Conservation (phyloP, 92 coral and sea anemone species). For the Pocillopora meandrina region DNA sequence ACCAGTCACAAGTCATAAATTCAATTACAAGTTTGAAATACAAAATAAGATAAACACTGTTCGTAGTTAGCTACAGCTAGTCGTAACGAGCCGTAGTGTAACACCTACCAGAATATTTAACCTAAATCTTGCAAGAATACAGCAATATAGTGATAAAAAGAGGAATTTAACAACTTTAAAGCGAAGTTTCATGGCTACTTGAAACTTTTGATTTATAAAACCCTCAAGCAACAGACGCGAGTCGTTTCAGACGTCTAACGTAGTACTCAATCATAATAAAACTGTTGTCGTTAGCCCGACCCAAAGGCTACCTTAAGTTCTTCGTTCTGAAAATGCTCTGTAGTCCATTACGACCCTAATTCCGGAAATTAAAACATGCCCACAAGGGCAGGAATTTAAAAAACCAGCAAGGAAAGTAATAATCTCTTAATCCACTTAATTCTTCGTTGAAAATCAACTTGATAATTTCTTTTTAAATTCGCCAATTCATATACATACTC, state of each 20-base stretch:
- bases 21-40: too few relatives aligned
- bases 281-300: not conserved
- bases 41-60: too few relatives aligned
- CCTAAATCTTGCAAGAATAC: too few relatives aligned
- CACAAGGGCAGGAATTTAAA: constrained; percentile 19
- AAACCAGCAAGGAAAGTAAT: not conserved
- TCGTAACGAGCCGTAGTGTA: too few relatives aligned
- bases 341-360: not conserved
- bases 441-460: not conserved
- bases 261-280: not conserved
- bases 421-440: not conserved
- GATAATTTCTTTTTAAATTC: not conserved
- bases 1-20: not conserved
- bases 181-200: too few relatives aligned
- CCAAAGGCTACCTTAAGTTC: constrained; percentile 11
- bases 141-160: constrained; percentile 12
- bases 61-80: too few relatives aligned
- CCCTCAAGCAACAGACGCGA: not conserved
- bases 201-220: not conserved
- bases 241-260: not conserved
- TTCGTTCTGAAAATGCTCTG: not conserved
- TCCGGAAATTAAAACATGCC: constrained; percentile 46
- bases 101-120: too few relatives aligned
- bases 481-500: not conserved
- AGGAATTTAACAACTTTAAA: not conserved